These are phyloP conservation scores for Dicaeum eximium DNA, from an alignment of 2,113 vertebrate genomes.

Conservation along the genomic window DNA sequence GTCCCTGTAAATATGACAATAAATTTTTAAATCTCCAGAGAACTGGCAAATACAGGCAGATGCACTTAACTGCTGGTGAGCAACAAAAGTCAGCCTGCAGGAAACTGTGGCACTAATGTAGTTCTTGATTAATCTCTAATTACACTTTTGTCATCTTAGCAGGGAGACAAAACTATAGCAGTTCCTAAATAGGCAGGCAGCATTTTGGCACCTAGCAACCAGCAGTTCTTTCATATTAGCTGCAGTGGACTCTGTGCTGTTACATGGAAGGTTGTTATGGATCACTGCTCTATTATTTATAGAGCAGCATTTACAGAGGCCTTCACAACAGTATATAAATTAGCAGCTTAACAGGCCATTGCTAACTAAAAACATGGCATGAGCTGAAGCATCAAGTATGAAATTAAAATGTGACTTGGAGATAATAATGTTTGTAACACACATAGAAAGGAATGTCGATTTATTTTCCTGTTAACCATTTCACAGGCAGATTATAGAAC, in stretches of 20 bases:
- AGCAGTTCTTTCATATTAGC: slow-evolving; percentile 75
- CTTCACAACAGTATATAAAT: slow-evolving; percentile 83
- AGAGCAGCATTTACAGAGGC: slow-evolving; percentile 76
- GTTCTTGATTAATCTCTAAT: slow-evolving; percentile 92
- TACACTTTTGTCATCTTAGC: slow-evolving; percentile 89
- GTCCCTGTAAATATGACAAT: slow-evolving; percentile 77
- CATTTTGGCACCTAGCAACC: slow-evolving; percentile 89
- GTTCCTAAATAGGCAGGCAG: slow-evolving; percentile 82
- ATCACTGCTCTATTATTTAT: slow-evolving; percentile 85
- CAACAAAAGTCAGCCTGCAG: slow-evolving; percentile 75
- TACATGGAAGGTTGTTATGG: slow-evolving; percentile 80
- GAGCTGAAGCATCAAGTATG: slow-evolving; percentile 69
- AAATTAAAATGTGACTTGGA: slow-evolving; percentile 70
- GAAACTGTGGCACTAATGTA: slow-evolving; percentile 80
- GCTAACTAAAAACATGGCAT: slow-evolving; percentile 70
- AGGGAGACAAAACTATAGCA: slow-evolving; percentile 86
- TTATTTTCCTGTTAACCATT: slow-evolving; percentile 52
- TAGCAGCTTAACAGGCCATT: slow-evolving; percentile 79
- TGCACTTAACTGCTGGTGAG: slow-evolving; percentile 82
- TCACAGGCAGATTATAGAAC: background rate
- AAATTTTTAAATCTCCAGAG: slow-evolving; percentile 79
- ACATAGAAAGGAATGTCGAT: slow-evolving; percentile 28
- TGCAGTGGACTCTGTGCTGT: slow-evolving; percentile 72
- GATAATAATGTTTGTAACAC: slow-evolving; percentile 39
- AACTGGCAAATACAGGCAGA: slow-evolving; percentile 76